These are phyloP conservation scores for Myotis planiceps DNA, from an alignment of 2,797 vertebrate genomes.

Conservation along the genomic window DNA sequence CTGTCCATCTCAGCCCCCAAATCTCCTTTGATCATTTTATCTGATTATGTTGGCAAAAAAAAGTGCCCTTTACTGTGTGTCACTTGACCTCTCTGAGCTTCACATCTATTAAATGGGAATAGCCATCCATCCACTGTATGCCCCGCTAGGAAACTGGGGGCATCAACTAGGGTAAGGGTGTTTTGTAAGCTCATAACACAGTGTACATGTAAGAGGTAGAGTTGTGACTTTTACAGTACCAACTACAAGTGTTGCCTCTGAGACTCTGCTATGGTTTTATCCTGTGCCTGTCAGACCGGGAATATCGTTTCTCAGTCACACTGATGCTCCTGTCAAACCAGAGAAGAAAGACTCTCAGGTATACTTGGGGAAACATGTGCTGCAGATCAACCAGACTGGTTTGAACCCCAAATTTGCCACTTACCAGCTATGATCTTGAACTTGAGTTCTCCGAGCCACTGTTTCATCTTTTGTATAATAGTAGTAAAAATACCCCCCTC, in stretches of 20 bases:
- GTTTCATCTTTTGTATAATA: background rate
- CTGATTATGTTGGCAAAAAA: background rate
- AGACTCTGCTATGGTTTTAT: background rate
- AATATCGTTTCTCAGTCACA: background rate
- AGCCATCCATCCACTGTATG: background rate
- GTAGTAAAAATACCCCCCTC: background rate
- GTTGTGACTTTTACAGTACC: background rate
- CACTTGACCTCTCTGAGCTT: slow-evolving; percentile 13
- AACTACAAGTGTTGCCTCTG: background rate
- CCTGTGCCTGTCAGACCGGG: background rate
- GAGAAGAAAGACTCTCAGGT: too few relatives aligned
- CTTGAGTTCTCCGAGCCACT: background rate
- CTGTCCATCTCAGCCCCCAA: background rate
- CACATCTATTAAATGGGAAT: background rate
- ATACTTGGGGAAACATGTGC: background rate
- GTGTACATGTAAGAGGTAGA: fast-evolving
- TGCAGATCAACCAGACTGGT: background rate
- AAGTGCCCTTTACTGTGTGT: background rate
- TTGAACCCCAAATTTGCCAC: background rate
- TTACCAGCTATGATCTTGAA: background rate
- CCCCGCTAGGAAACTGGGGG: background rate
- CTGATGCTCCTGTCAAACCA: background rate
- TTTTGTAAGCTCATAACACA: background rate
- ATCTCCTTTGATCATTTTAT: background rate
- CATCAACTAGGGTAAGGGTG: background rate